phyloP scores from a whole-genome alignment of 2,888 invertebrate species.

The Tipula unca region DNA sequence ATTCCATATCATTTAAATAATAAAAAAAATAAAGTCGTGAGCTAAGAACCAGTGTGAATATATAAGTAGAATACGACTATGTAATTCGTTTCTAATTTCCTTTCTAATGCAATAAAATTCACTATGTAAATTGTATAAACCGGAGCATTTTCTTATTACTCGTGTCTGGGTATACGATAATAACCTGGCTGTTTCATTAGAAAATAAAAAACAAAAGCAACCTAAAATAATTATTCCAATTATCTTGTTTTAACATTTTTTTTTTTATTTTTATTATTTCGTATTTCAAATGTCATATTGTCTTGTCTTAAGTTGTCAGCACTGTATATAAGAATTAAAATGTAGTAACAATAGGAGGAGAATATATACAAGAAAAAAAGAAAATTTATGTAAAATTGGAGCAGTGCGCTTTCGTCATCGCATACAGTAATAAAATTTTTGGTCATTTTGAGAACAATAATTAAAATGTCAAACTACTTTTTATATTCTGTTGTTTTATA shows the following conservation, averaged over 20 bases:
- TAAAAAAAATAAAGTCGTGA: neutral
- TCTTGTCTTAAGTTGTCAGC: neutral
- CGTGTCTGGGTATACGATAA: neutral
- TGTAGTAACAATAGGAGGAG: neutral
- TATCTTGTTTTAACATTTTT: neutral
- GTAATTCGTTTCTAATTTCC: neutral
- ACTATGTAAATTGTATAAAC: neutral
- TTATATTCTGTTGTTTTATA: neutral
- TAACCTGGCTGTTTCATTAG: neutral
- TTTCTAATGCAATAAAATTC: neutral
- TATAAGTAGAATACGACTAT: neutral
- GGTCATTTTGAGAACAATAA: neutral
- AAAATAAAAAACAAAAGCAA: neutral
- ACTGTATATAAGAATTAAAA: neutral
- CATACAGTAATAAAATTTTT: neutral
- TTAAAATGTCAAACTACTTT: neutral
- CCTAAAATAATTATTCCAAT: neutral
- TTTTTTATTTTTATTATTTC: neutral
- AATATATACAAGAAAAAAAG: neutral
- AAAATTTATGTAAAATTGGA: neutral
- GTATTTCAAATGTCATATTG: neutral
- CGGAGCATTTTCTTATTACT: neutral
- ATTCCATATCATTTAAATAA: neutral
- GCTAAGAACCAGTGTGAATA: neutral
- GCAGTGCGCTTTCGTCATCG: neutral